These are phyloP conservation scores for Proisotoma minuta DNA, from an alignment of 2,888 invertebrate genomes.

Conservation along the genomic window DNA sequence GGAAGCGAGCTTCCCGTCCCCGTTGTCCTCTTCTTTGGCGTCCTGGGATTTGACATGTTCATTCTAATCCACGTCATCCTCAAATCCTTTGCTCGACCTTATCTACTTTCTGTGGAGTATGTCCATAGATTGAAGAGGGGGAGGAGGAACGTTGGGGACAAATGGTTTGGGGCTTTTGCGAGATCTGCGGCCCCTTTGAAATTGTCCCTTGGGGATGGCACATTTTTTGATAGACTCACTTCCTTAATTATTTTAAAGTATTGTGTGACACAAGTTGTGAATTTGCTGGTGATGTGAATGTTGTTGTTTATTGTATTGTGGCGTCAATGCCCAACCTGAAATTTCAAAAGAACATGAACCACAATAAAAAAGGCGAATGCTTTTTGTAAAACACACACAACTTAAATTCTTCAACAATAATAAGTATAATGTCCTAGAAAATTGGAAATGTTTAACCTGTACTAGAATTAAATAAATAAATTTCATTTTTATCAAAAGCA, in stretches of 20 bases:
- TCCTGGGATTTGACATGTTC: not conserved
- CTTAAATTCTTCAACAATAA: too few relatives aligned
- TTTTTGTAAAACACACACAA: too few relatives aligned
- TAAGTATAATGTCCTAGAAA: too few relatives aligned
- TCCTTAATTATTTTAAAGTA: not conserved
- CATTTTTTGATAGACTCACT: not conserved
- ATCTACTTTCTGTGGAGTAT: not conserved
- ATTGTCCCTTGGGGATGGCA: not conserved
- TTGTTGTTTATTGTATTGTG: too few relatives aligned
- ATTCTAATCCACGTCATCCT: not conserved
- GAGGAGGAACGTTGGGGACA: not conserved
- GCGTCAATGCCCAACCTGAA: too few relatives aligned
- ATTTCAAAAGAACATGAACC: too few relatives aligned
- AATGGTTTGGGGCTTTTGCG: not conserved
- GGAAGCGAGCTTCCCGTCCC: not conserved
- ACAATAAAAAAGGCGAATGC: too few relatives aligned
- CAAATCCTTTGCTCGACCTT: not conserved
- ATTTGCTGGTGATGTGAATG: not conserved
- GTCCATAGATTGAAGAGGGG: not conserved
- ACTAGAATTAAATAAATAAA: too few relatives aligned
- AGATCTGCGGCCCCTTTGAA: not conserved
- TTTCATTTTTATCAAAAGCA: too few relatives aligned
- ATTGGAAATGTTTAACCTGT: too few relatives aligned
- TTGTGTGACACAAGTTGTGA: not conserved
- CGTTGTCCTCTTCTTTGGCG: not conserved